phyloP scores from a whole-genome alignment of 2,113 vertebrate species.

The Crotalus horridus region DNA sequence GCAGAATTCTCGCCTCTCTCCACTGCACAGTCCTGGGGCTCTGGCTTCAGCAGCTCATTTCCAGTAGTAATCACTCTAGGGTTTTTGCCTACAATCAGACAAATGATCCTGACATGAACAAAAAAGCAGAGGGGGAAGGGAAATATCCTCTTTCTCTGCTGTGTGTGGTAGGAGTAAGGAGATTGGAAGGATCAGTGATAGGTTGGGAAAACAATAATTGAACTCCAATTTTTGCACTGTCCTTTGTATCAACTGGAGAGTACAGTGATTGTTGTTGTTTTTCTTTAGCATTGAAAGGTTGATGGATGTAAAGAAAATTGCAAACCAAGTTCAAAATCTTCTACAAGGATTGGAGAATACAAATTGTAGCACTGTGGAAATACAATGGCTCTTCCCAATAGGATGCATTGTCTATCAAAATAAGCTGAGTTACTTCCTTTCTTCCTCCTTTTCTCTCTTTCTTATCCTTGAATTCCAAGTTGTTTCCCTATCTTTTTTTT shows the following conservation, averaged over 20 bases:
- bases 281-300: not conserved
- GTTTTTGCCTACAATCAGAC: not conserved
- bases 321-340: not conserved
- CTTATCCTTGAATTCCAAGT: not conserved
- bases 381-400: not conserved
- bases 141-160: not conserved
- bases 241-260: not conserved
- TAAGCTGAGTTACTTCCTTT: not conserved
- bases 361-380: not conserved
- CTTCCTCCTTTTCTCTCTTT: not conserved
- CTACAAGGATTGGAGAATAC: not conserved
- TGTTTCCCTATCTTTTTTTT: not conserved
- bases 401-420: not conserved
- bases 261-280: not conserved
- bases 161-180: not conserved
- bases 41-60: not conserved
- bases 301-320: not conserved
- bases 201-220: not conserved
- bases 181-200: not conserved
- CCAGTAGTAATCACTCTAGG: not conserved
- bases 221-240: not conserved
- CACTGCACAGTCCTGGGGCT: not conserved
- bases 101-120: not conserved
- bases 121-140: not conserved
- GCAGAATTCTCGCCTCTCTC: not conserved